Conservation (phyloP, 1,140 invertebrate genomes). For the Megalopta genalis region DNA sequence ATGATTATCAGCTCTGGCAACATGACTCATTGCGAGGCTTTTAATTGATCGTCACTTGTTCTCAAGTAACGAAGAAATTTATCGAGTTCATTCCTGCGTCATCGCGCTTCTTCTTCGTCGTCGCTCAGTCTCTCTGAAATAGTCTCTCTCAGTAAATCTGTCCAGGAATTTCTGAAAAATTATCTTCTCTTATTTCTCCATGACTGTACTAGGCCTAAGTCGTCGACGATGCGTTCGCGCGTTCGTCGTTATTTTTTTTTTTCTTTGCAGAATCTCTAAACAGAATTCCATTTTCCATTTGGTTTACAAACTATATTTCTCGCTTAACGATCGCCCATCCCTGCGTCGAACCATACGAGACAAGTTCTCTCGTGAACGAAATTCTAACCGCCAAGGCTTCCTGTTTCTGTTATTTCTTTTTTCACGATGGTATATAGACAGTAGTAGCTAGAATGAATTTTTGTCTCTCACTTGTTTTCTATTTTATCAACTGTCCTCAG, state of each 20-base stretch:
- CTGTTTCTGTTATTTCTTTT: neutral
- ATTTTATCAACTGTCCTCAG: neutral
- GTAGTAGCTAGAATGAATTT: neutral
- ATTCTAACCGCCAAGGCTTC: slow-evolving; percentile 11
- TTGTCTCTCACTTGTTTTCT: neutral
- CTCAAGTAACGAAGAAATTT: neutral
- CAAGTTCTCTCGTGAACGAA: neutral
- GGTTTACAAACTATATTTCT: too few species aligned
- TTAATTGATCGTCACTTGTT: too few species aligned
- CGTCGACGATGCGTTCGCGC: neutral
- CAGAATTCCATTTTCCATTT: neutral
- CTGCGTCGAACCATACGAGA: neutral
- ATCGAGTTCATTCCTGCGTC: neutral
- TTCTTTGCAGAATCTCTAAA: neutral
- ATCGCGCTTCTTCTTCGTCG: neutral
- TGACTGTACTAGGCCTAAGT: slow-evolving; percentile 26
- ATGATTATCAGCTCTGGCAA: too few species aligned
- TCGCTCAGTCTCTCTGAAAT: neutral
- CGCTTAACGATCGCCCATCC: slow-evolving; percentile 19
- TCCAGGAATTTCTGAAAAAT: neutral
- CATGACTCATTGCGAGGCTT: too few species aligned
- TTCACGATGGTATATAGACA: neutral
- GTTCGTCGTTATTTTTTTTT: neutral
- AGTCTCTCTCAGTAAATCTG: neutral
- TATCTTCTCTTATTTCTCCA: neutral